Evolutionary conservation across 2,888 invertebrate genomes (phyloP), one percentile per base, ranked within the genome.

Genomic region (Charanyca ferruginea): DNA sequence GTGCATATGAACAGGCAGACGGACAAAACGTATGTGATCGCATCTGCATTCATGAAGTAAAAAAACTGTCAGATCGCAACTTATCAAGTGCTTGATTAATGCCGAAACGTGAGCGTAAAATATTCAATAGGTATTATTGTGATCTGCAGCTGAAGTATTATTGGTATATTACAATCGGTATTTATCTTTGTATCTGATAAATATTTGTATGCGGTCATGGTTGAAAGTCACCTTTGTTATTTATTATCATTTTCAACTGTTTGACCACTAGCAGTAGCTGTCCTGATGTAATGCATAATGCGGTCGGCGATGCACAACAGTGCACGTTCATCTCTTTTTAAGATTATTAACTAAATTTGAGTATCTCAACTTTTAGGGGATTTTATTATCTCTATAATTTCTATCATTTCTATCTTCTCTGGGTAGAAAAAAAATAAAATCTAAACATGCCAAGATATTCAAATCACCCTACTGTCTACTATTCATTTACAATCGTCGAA

Each of bases 1-100:
- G 61, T 74, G 72, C 54, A 51, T 51, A 57, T 58, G 62, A 62
- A 75, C 68, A 64, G 75, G 76, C 73, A 83, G 69, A 69, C 78
- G 60, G 73, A 69, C 77, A 61, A 79, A 61, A 83, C 79, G 64
- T 80, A 83, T 83, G 81, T 68, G 79, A 77, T 80, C 72, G 68
- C 72, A 77, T 84, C 77, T 76, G 67, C 51, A 78, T 79, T 68
- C n/a, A 61, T 72, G 61, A 5, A 38, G 38, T 66, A 58, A 67
- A 80, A 67, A 77, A 72, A 66, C 69, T 66, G 77, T 67, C 62
- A 42, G 58, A 66, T 59, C 45, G 52, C 51, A 66, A 51, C 70
- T 62, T 66, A 70, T 67, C 74, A 65, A 67, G 48, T 51, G 28
- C 23, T 51, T 75, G 69, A 83, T 77, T 80, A 80, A 80, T 78